Conservation (phyloP, 2,113 vertebrate genomes). For the Pituophis catenifer region DNA sequence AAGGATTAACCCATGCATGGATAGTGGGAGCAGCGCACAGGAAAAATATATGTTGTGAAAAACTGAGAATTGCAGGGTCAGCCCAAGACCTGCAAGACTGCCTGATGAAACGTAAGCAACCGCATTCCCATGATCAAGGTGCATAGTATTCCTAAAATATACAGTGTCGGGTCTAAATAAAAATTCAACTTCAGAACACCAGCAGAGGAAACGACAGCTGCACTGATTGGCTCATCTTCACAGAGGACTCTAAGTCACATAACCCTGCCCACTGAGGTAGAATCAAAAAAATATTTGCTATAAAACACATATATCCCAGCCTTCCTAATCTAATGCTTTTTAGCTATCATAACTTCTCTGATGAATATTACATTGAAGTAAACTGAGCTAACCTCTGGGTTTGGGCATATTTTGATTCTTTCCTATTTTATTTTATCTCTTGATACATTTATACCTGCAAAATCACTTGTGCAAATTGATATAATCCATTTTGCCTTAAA, state of each 20-base stretch:
- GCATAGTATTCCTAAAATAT: not conserved
- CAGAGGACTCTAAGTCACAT: not conserved
- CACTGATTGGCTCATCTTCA: not conserved
- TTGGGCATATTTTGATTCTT: not conserved
- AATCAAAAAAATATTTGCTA: not conserved
- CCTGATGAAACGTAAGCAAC: not conserved
- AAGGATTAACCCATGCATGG: no score
- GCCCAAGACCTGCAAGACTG: not conserved
- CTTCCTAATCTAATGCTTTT: not conserved
- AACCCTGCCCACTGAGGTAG: not conserved
- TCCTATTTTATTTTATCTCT: not conserved
- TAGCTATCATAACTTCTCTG: not conserved
- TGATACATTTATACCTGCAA: not conserved
- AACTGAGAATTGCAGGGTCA: not conserved
- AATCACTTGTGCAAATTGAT: not conserved
- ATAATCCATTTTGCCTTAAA: not conserved
- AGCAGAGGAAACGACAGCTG: not conserved
- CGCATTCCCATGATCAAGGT: not conserved
- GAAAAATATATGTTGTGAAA: not conserved
- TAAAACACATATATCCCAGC: not conserved
- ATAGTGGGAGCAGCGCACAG: no score
- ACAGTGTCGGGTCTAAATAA: not conserved
- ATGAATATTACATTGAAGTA: not conserved
- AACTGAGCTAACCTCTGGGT: not conserved
- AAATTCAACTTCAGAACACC: not conserved